Base-by-base conservation (phyloP, 1,140 invertebrate species). In the Rhopalosiphum maidis region DNA sequence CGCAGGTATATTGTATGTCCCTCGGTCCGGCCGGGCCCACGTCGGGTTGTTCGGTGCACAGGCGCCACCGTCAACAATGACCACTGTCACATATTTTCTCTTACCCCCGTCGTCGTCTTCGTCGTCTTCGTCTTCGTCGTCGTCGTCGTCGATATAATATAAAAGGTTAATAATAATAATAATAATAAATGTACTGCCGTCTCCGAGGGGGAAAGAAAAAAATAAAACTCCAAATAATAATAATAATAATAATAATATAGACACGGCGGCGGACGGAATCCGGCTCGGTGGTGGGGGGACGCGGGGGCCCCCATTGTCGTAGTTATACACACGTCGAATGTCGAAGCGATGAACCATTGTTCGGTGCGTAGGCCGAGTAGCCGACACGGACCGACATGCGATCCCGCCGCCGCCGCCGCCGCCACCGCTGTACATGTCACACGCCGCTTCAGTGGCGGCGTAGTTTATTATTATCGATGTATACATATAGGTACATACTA, bases 61-160 rank as follows among this genome's bases (percentile, higher is more conserved):
- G 91, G 91, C 91, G 91, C 91, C 91, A 92, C 68, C 91, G 91
- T 92, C 91, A 83, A 92, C 91, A 92, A 92, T 92, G 91, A 92
- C 91, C 91, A 92, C 91, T 92, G 91, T 92, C 91, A 92, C 91
- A 92, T 92, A 92, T 92, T 92, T 92, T 92, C n/a, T 48, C 22
- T 89, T n/a, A 30, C 91, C 68, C 90, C 60, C 37, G 90, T 91
- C 88, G 88, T 51, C 22, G 86, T 51, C 46, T 18, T 90, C 87
- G 43, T 89, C 30, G 25, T 51, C 3, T 11, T 35, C 18, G 1
- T 41, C 41, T 23, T 48, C 35, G 30, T 54, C 88, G 46, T n/a
- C 43, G 43, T 41, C 48, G 48, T 51, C 48, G 48, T 51, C 48
- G 48, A 89, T 46, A 89, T 54, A 88, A 77, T 48, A 83, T 83